Base-by-base conservation (phyloP, 1,140 invertebrate species). In the Ostrea denselamellosa region DNA sequence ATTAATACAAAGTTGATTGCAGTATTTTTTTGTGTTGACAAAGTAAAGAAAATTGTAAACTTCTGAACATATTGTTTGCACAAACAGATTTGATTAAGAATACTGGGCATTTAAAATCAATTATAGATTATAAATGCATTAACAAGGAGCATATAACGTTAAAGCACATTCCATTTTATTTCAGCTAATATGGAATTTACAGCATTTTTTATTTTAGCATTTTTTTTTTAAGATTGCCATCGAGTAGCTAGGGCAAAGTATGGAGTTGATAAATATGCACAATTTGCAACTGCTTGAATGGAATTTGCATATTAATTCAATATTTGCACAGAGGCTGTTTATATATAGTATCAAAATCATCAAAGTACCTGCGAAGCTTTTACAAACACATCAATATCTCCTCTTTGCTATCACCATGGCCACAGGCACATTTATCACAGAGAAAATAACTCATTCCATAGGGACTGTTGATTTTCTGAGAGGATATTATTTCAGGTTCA, bases 351-450 rank as follows among this genome's bases (percentile, higher is more conserved):
- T n/a, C n/a, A n/a, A 62, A 7, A 14, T 28, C 68, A 77, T 77
- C 68, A 77, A 77, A 77, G 68, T 34, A 71, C 28, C 68, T 17
- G 28, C 12, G 28, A 14, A 34, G 68, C 68, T 28, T n/a, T 62
- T 28, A 28, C 68, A 25, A 77, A 34, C 28, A 44, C 28, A 77
- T 77, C 68, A 77, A 77, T 77, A 77, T 77, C 68, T 14, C 22
- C 14, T 34, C 68, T 14, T 34, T 77, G 68, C 28, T 25, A 77
- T 12, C 28, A 14, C 68, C 68, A 25, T 77, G 25, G 9, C 68
- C 68, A 8, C 56, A 62, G 56, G 14, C 28, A 34, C 25, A 77
- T 77, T 44, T 25, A 77, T 28, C 14, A 25, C 28, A 9, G 12
- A 25, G 5, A 14, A 77, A 25, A 25, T 28, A 34, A 77, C 12